Conservation (phyloP, 2,113 vertebrate species). For the Microcebus murinus region DNA sequence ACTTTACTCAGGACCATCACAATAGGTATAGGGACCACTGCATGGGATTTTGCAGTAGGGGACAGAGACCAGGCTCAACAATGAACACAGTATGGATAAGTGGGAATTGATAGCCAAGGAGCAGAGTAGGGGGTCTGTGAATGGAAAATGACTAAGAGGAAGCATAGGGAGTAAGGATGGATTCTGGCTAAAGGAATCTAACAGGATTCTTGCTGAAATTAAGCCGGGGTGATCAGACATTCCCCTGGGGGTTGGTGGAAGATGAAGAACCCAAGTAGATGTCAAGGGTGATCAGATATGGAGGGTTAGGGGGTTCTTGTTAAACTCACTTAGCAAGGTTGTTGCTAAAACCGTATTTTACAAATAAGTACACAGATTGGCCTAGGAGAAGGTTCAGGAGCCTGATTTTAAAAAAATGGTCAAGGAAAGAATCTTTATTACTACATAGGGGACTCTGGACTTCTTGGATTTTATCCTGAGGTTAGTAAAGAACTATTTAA, state of each 20-base stretch:
- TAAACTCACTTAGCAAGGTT: too few relatives aligned
- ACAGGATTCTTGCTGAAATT: background rate
- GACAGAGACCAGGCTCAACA: background rate
- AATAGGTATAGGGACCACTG: background rate
- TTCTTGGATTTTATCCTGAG: background rate
- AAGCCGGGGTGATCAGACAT: background rate
- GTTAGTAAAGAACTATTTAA: background rate
- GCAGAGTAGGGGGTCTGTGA: background rate
- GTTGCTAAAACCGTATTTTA: too few relatives aligned
- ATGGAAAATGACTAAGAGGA: background rate
- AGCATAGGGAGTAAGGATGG: background rate
- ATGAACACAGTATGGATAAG: background rate
- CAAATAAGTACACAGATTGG: too few relatives aligned
- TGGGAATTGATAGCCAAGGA: background rate
- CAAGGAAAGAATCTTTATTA: too few relatives aligned
- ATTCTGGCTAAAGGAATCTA: background rate
- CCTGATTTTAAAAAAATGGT: too few relatives aligned
- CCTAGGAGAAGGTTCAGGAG: too few relatives aligned
- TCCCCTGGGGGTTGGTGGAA: background rate
- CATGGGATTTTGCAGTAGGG: too few relatives aligned
- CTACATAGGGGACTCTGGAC: background rate
- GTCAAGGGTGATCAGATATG: background rate
- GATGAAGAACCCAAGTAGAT: background rate
- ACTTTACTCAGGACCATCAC: background rate
- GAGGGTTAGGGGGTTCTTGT: background rate